Conservation (phyloP, 2,888 invertebrate genomes). For the Anodontia alba region DNA sequence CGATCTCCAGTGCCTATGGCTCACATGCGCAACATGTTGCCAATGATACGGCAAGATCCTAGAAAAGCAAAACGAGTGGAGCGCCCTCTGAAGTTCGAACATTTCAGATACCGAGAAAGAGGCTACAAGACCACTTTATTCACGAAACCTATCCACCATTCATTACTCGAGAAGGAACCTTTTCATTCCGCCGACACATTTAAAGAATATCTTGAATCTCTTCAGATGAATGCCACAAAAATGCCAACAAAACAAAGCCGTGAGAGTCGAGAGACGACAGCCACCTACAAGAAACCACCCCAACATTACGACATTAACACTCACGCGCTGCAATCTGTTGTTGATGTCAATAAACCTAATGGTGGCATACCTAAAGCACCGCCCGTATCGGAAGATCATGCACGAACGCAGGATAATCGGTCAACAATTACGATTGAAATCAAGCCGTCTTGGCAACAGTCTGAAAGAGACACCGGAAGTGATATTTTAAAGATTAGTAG, state of each 20-base stretch:
- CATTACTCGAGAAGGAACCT: slow-evolving; percentile 27
- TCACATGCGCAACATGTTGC: slow-evolving; percentile 18
- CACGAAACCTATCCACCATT: slow-evolving; percentile 33
- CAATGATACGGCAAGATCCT: slow-evolving; percentile 47
- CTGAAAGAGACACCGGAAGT: slow-evolving; percentile 12
- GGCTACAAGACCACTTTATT: slow-evolving; percentile 39
- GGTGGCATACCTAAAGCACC: not conserved
- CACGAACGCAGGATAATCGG: slow-evolving; percentile 4
- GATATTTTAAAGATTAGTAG: slow-evolving; percentile 2
- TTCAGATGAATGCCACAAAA: slow-evolving; percentile 44
- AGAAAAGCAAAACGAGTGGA: slow-evolving; percentile 41
- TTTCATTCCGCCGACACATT: slow-evolving; percentile 66
- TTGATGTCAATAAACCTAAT: slow-evolving; percentile 62
- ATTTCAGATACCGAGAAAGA: slow-evolving; percentile 35
- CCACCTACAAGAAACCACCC: not conserved
- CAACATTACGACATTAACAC: slow-evolving; percentile 56
- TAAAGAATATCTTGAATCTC: slow-evolving; percentile 62
- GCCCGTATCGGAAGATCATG: not conserved
- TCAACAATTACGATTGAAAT: slow-evolving; percentile 62
- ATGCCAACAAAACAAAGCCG: slow-evolving; percentile 31
- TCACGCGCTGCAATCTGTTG: slow-evolving; percentile 61
- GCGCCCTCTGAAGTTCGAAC: slow-evolving; percentile 64
- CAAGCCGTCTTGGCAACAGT: slow-evolving; percentile 56
- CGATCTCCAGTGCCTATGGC: not conserved
- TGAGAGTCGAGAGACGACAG: not conserved